A percentile compares a stretch with the other conserved stretches of the same genome.
Evolutionary conservation across 2,797 vertebrate genomes (phyloP).

Genomic region (Pantherophis alleghaniensis): DNA sequence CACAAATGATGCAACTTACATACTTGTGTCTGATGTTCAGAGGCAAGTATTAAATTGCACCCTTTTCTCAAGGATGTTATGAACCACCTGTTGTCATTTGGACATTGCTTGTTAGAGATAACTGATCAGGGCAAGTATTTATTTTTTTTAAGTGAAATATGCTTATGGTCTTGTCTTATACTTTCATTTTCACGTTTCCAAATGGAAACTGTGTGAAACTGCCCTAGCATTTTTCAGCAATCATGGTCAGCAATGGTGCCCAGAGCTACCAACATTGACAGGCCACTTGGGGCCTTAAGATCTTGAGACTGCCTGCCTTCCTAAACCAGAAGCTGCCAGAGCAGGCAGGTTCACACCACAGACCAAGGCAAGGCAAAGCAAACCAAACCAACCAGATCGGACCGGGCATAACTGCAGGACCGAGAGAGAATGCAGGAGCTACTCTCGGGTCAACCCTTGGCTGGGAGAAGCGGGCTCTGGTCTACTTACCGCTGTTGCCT

Average conservation of each 20-base stretch:
- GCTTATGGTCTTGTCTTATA: not conserved
- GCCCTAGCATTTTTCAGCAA: not conserved
- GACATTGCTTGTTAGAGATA: not conserved
- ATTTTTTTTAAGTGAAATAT: not conserved
- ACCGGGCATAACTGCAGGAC: not conserved
- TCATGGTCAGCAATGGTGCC: not conserved
- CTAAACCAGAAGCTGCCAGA: not conserved
- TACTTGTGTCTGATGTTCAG: not conserved
- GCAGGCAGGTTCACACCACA: not conserved
- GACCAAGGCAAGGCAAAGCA: not conserved
- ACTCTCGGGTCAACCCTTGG: not conserved
- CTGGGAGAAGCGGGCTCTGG: fast-evolving
- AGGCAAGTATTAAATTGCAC: not conserved
- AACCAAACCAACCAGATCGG: not conserved
- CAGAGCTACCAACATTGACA: not conserved
- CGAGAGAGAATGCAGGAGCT: not conserved
- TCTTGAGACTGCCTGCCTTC: not conserved
- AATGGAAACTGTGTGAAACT: not conserved
- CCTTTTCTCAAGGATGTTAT: not conserved
- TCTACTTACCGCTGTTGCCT: conserved; percentile 61
- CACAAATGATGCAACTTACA: not conserved
- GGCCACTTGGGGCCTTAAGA: not conserved
- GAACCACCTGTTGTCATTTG: not conserved
- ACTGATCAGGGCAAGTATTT: not conserved
- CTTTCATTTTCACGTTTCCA: not conserved